Base-by-base conservation (phyloP, 2,888 invertebrate species). In the Biston betularia region DNA sequence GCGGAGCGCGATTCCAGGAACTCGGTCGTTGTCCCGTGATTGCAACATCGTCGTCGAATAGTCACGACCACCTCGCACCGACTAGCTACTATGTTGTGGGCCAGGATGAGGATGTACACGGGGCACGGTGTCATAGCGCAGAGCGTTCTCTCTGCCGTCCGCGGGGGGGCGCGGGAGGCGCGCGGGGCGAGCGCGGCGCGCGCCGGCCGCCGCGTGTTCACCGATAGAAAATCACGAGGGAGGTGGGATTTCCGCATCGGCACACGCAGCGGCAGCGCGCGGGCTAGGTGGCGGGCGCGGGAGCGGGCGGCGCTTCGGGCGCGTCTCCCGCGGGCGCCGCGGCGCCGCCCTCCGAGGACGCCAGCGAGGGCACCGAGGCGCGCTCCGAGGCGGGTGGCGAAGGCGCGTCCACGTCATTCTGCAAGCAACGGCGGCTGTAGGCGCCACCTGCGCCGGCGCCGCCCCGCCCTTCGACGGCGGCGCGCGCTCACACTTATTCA, bases 321-420 rank as follows among this genome's bases (percentile, higher is more conserved):
- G 65, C 53, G 57, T 70, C 38, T 55, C 63, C 67, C 67, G 65
- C 71, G 71, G 70, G 69, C 63, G 68, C 64, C 57, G 60, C 57
- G 71, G 58, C 75, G 63, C 70, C 58, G 71, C 73, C n/a, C 79
- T 80, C 83, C 79, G 80, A 76, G 80, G 82, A 84, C 75, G 79
- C 76, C 85, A 84, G 63, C 81, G 86, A 83, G 79, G 78, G 84
- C 80, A 81, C 73, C 61, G 89, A 88, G 73, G 80, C 74, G 70
- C 85, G 86, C 83, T 87, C 87, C 81, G 92, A 89, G 71, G 86
- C 80, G 73, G 86, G 78, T 87, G 92, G 92, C 81, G 92, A 87
- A 81, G 93, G 92, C 83, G 92, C 93, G 80, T 93, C 93, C 87
- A 92, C 92, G 81, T 93, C 93, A 93, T 93, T 93, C 93, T 93